Evolutionary conservation across 2,113 vertebrate species (phyloP).

Genomic region (Sus scrofa): T2T-Sscrofa CM000829.6:18084001-18084500

Average conservation of each 20-base stretch:
- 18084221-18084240: slow-evolving; percentile 45
- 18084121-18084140: slow-evolving; percentile 54
- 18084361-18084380: neutral
- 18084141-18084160: slow-evolving; percentile 49
- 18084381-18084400: neutral
- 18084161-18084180: slow-evolving; percentile 66
- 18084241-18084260: slow-evolving; percentile 64
- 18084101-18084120: neutral
- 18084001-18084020: neutral
- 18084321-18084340: too few relatives aligned
- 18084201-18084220: slow-evolving; percentile 22
- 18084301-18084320: neutral
- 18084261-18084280: neutral
- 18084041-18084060: neutral
- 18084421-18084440: neutral
- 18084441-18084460: neutral
- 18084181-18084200: slow-evolving; percentile 58
- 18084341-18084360: neutral
- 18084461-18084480: neutral
- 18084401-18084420: neutral
- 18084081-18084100: slow-evolving; percentile 40
- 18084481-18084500: neutral
- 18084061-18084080: slow-evolving; percentile 53
- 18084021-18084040: neutral
- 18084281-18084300: neutral